Conservation (phyloP, 2,888 invertebrate genomes). For the Branchipolynoe longqiensis region DNA sequence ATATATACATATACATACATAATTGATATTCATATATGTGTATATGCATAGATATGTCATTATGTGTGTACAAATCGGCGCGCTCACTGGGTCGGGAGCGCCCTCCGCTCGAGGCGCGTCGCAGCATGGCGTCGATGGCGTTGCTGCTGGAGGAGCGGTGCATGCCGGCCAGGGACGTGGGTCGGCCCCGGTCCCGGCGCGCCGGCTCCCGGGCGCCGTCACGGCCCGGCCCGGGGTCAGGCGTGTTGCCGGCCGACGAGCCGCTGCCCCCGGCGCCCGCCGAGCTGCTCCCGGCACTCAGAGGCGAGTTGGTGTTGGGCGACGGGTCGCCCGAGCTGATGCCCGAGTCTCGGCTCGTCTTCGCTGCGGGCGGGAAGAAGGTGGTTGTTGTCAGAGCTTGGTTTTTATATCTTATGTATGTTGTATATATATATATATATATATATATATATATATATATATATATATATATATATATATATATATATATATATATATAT, state of each 20-base stretch:
- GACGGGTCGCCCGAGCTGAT: constrained; percentile 79
- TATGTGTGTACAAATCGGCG: too few relatives aligned
- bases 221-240: not conserved
- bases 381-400: not conserved
- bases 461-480: too few relatives aligned
- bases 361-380: constrained; percentile 16
- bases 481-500: too few relatives aligned
- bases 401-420: too few relatives aligned
- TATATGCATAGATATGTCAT: too few relatives aligned
- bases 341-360: constrained; percentile 79
- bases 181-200: constrained; percentile 41
- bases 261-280: not conserved
- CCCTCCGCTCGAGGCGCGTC: constrained; percentile 55
- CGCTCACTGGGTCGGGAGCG: constrained; percentile 62
- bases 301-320: constrained; percentile 73
- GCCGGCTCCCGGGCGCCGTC: constrained; percentile 52
- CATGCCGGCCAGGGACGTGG: constrained; percentile 53
- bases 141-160: constrained; percentile 60
- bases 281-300: constrained; percentile 58
- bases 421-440: too few relatives aligned
- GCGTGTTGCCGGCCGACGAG: not conserved
- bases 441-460: too few relatives aligned
- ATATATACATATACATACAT: too few relatives aligned
- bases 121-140: constrained; percentile 57
- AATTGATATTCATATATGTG: too few relatives aligned